A percentile compares a stretch with the other conserved stretches of the same genome.
These are phyloP conservation scores for Halichoerus grypus DNA, from an alignment of 2,113 vertebrate genomes.

Conservation along the genomic window DNA sequence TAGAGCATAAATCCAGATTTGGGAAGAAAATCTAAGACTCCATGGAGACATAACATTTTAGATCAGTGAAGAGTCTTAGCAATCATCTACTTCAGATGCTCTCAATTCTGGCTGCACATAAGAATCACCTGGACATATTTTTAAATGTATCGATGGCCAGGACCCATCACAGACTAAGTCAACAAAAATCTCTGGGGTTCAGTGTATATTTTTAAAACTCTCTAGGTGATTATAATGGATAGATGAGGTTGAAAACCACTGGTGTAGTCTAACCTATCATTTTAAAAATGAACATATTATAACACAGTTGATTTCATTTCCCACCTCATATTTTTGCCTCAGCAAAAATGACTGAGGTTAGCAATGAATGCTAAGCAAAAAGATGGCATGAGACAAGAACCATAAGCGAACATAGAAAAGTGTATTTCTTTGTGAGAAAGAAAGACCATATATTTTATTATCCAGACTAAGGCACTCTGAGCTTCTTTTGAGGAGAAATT, in stretches of 20 bases:
- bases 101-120: not conserved
- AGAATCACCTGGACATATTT: not conserved
- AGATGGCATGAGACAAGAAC: not conserved
- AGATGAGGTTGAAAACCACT: not conserved
- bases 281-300: not conserved
- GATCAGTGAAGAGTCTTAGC: not conserved
- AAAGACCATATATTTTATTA: not conserved
- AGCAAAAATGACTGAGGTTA: not conserved
- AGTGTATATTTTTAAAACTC: not conserved
- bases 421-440: not conserved
- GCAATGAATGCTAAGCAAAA: not conserved
- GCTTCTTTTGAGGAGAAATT: not conserved
- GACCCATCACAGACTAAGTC: not conserved
- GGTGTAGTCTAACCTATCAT: not conserved
- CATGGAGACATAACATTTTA: not conserved
- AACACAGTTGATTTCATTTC: not conserved
- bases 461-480: not conserved
- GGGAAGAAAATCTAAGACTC: not conserved
- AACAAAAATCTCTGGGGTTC: not conserved
- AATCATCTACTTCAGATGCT: not conserved
- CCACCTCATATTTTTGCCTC: not conserved
- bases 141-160: not conserved
- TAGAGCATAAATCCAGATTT: not conserved
- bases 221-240: not conserved
- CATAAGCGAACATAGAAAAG: not conserved